phyloP scores from a whole-genome alignment of 1,140 invertebrate species.

The Lepidurus arcticus region DNA sequence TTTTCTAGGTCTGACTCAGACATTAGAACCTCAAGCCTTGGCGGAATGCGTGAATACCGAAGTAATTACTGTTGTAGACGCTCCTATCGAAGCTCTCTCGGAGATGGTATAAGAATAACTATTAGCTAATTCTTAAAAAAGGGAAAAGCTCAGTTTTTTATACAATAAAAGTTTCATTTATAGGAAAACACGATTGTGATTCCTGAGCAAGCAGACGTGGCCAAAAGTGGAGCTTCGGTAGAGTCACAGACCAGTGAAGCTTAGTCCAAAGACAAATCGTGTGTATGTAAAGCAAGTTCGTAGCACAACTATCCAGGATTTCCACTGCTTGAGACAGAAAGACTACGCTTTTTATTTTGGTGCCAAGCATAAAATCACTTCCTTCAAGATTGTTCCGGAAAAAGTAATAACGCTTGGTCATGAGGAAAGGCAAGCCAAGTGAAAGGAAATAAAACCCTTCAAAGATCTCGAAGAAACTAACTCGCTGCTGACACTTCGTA shows the following conservation, averaged over 20 bases:
- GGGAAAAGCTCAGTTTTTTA: background rate
- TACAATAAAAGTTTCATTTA: background rate
- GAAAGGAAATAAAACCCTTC: background rate
- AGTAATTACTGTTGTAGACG: background rate
- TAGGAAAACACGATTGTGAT: background rate
- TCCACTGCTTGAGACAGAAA: background rate
- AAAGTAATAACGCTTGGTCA: background rate
- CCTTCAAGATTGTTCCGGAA: background rate
- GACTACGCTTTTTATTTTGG: slow-evolving; percentile 2
- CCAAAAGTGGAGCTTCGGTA: background rate
- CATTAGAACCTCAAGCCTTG: background rate
- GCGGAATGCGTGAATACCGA: background rate
- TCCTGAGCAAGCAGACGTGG: background rate
- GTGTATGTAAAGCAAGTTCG: background rate
- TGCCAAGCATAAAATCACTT: background rate
- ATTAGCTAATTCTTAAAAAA: background rate
- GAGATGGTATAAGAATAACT: background rate
- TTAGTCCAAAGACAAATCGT: background rate
- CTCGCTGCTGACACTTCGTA: background rate
- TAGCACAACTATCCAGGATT: background rate
- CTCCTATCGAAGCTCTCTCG: background rate
- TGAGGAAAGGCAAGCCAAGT: background rate
- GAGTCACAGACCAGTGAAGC: slow-evolving; percentile 4
- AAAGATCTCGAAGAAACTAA: background rate
- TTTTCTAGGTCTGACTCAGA: background rate